These are phyloP conservation scores for Apantesis nais DNA, from an alignment of 2,888 invertebrate species.

Conservation along the genomic window DNA sequence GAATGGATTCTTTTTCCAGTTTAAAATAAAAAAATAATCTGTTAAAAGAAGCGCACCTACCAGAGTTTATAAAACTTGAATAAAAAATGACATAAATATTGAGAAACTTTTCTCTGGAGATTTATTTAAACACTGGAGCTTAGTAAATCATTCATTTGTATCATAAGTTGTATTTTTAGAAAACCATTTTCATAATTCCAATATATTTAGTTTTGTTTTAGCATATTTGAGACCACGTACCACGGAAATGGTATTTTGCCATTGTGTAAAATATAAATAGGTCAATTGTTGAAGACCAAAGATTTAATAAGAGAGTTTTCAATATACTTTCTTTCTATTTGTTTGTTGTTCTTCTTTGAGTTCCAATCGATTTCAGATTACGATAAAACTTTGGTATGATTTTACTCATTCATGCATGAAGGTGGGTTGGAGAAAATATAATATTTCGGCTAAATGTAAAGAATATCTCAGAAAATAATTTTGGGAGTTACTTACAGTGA, in stretches of 20 bases:
- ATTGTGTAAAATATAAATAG: not conserved
- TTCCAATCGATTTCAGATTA: not conserved
- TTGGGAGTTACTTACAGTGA: not conserved
- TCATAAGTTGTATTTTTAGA: not conserved
- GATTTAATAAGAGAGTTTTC: not conserved
- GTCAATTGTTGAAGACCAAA: not conserved
- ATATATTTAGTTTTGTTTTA: not conserved
- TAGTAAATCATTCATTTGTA: not conserved
- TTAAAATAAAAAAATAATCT: not conserved
- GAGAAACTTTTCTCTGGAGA: not conserved
- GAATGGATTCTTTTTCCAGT: too few species aligned
- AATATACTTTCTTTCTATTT: not conserved
- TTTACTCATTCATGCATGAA: not conserved
- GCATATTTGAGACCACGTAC: not conserved
- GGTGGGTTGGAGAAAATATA: not conserved
- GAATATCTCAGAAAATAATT: not conserved
- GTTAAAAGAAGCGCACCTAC: not conserved
- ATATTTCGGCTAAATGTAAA: not conserved
- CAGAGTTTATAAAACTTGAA: not conserved
- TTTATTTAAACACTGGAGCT: not conserved
- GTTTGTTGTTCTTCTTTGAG: not conserved
- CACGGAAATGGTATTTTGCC: not conserved
- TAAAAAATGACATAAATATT: not conserved
- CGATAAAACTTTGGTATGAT: not conserved
- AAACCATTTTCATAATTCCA: not conserved